Evolutionary conservation across 2,888 invertebrate species (phyloP).

Genomic region (Nomada lathburiana): DNA sequence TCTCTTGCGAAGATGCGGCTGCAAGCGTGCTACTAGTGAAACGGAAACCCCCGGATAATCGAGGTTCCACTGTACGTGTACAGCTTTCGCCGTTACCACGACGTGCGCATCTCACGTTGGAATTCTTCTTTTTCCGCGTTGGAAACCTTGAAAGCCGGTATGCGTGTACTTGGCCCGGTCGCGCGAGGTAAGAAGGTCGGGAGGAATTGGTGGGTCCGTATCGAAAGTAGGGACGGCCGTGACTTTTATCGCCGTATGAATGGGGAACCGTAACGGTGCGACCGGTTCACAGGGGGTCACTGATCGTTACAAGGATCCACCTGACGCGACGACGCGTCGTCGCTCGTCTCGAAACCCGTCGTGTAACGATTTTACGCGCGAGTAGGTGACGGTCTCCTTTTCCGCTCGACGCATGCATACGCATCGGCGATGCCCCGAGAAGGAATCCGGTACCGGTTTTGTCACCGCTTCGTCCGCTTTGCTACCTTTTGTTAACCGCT

Average conservation of each 20-base stretch:
- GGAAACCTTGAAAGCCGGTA: too few relatives aligned
- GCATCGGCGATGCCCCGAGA: constrained; percentile 32
- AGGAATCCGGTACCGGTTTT: constrained; percentile 21
- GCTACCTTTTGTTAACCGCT: not conserved
- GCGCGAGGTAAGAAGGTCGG: not conserved
- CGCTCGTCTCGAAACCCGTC: constrained; percentile 18
- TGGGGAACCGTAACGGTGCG: constrained; percentile 65
- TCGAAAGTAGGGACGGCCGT: constrained; percentile 40
- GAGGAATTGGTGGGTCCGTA: constrained; percentile 2
- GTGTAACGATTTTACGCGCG: constrained; percentile 46
- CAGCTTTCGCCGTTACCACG: too few relatives aligned
- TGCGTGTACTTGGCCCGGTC: not conserved
- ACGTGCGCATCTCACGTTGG: too few relatives aligned
- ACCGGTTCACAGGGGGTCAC: constrained; percentile 62
- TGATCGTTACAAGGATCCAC: constrained; percentile 59
- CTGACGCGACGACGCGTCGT: constrained; percentile 50
- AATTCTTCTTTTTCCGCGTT: too few relatives aligned
- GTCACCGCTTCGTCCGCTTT: not conserved
- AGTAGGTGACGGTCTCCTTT: constrained; percentile 61
- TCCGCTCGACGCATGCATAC: constrained; percentile 35
- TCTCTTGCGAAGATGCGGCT: too few relatives aligned
- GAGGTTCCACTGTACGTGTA: too few relatives aligned
- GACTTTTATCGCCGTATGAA: constrained; percentile 55
- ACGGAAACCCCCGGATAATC: too few relatives aligned
- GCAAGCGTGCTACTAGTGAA: too few relatives aligned